These are phyloP conservation scores for Octopus bimaculoides DNA, from an alignment of 1,140 invertebrate species.

Conservation along the genomic window DNA sequence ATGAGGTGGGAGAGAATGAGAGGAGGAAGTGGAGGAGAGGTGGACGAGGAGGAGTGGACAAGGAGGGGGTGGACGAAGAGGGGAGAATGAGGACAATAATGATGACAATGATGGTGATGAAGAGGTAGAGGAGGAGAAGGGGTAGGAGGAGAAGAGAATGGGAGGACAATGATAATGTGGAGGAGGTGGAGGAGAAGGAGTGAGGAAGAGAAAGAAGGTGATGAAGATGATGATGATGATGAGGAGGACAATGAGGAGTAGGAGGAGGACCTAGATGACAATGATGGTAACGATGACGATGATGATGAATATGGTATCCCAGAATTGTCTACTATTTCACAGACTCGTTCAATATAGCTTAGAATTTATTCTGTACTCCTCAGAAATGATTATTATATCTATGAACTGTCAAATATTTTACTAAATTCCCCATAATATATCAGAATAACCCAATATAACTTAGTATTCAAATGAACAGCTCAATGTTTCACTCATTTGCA, in stretches of 20 bases:
- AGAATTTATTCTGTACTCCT: background rate
- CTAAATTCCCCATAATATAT: background rate
- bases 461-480: no score
- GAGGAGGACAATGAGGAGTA: no score
- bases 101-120: slow-evolving; percentile 12
- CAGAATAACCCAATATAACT: no score
- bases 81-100: background rate
- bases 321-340: no score
- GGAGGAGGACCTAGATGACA: no score
- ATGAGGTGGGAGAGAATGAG: background rate
- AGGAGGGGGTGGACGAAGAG: background rate
- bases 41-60: background rate
- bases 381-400: slow-evolving; percentile 6
- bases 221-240: no score
- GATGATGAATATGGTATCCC: no score
- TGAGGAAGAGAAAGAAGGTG: no score
- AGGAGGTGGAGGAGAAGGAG: background rate
- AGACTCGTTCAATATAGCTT: no score
- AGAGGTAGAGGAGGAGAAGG: slow-evolving; percentile 11
- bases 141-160: slow-evolving; percentile 6
- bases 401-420: background rate
- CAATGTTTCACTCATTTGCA: no score
- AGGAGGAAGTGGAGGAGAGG: background rate
- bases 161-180: slow-evolving; percentile 21
- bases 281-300: no score